phyloP scores from a whole-genome alignment of 2,888 invertebrate genomes.

The Eristalinus aeneus region DNA sequence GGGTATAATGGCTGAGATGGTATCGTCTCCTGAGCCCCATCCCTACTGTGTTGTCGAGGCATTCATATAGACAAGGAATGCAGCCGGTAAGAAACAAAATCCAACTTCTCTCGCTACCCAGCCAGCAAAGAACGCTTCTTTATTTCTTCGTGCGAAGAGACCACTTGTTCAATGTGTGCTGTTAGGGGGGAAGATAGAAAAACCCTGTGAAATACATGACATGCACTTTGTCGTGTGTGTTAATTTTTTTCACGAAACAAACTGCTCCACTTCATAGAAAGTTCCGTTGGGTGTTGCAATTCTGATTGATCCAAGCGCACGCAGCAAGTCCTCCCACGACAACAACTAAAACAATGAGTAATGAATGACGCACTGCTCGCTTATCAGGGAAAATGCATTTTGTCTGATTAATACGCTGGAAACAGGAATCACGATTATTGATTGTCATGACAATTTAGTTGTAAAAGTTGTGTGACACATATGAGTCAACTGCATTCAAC shows the following conservation, averaged over 20 bases:
- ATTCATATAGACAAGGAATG: too few relatives aligned
- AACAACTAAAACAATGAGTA: background rate
- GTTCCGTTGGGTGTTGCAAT: background rate
- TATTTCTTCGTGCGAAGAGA: too few relatives aligned
- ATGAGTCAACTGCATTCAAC: background rate
- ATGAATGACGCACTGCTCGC: background rate
- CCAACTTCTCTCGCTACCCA: too few relatives aligned
- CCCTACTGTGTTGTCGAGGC: too few relatives aligned
- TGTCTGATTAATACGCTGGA: background rate
- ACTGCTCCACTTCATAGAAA: background rate
- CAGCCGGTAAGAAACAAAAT: too few relatives aligned
- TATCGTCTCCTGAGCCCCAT: too few relatives aligned
- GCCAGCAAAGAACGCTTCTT: too few relatives aligned
- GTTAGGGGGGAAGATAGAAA: too few relatives aligned
- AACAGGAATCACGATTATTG: background rate
- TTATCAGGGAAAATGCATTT: background rate
- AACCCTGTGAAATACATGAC: background rate
- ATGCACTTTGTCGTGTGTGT: background rate
- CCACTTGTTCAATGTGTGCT: background rate
- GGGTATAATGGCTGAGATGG: too few relatives aligned
- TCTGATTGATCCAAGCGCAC: background rate
- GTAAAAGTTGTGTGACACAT: conserved; percentile 1
- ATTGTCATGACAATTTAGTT: background rate
- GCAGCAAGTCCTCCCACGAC: background rate
- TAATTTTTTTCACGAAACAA: background rate